Evolutionary conservation across 2,888 invertebrate species (phyloP), one percentile per base, ranked within the genome.

Genomic region (Zygogramma bicolorata): DNA sequence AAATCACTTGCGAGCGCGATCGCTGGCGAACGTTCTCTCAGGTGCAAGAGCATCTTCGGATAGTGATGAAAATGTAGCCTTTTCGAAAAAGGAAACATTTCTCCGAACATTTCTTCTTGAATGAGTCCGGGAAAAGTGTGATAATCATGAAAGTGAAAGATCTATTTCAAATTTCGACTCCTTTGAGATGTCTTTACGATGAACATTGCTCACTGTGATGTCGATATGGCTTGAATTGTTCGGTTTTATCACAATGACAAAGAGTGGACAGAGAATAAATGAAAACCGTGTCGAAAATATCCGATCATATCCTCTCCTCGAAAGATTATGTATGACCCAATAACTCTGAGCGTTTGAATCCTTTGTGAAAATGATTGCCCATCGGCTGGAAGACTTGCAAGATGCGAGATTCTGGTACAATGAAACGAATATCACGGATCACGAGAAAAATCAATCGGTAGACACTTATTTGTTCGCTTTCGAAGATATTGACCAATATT

Each of bases 401-500:
- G 76, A 75, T 58, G 61, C 59, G 22, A 68, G 76, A 60, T 79
- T 81, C 67, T 80, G 78, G 80, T 77, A 77, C 68, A 81, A 82
- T 70, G 71, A 70, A 5, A 80, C 78, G 8, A 75, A 77, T 46
- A 77, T 70, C 68, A 63, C 71, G n/a, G 80, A 79, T 31, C 68
- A 62, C 22, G 71, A 76, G 46, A 74, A 73, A 68, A 71, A 68
- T 29, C 72, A 73, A 42, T 83, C 87, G 6, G 84, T 84, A 68
- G 87, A 87, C 70, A 89, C 88, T 78, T 91, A 91, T 81, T 89
- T 92, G 89, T 89, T 92, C 85, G 86, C 93, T 68, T 91, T 94
- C 59, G 93, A 94, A 81, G 94, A 94, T 84, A 91, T 94, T 84
- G 94, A 93, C 87, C 94, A 94, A 84, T 94, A 93, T 86, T 92